Evolutionary conservation across 2,113 vertebrate species (phyloP), one percentile per base, ranked within the genome.

Genomic region (Colistium nudipinnis): DNA sequence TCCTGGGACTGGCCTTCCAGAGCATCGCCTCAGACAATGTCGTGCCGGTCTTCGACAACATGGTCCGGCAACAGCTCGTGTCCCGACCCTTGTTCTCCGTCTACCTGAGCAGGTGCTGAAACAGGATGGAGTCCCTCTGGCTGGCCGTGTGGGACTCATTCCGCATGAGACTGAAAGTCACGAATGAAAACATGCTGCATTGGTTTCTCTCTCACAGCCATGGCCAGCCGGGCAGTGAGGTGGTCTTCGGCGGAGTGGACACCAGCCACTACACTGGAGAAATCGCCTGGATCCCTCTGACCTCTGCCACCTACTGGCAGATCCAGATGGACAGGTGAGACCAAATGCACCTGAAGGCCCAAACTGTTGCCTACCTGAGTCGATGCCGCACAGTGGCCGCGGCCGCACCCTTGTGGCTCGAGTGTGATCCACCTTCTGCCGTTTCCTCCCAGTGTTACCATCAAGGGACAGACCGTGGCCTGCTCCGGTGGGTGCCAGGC

Each of bases 311-410:
- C 10, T 95, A 94, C 85, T 94, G 93, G 89, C 92, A 95, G 82
- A 90, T 95, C 83, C 76, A 79, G 1, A 78, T 94, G 91, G 90
- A 94, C 81, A 93, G 93, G 94, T 94, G 51, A 14, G 14, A 39
- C 39, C 14, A 51, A 49, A 62, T 12, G 12, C 55, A 64, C 12
- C 28, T n/a, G 44, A 72, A 55, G 51, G 12, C 25, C 25, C 10
- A 27, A 38, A 39, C 28, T 39, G 30, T 17, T 30, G 19, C 0
- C 30, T 10, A 8, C 13, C 7, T 38, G 16, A 22, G 4, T 22
- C 41, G 31, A 35, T 24, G 28, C 31, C 19, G 22, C 27, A 9
- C 17, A 45, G 6, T 30, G 22, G 45, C 17, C 6, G 28, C 22
- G 52, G 39, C 49, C 4, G 4, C 4, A 22, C 19, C 8, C 3